A percentile compares a stretch with the other conserved stretches of the same genome.
Conservation (phyloP, 2,113 vertebrate genomes). For the Apaloderma vittatum region DNA sequence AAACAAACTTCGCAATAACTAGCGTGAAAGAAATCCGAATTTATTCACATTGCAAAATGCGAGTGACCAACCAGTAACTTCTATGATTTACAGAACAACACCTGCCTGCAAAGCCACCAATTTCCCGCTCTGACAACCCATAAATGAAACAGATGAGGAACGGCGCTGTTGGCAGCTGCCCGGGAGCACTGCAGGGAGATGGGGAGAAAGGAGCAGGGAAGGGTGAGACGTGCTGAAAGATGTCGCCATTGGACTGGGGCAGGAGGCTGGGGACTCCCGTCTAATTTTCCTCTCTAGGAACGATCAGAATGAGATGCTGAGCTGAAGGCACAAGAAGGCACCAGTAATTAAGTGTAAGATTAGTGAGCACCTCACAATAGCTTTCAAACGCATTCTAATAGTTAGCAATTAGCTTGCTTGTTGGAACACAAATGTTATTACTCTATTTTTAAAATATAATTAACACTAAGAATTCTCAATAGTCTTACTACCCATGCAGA, state of each 20-base stretch:
- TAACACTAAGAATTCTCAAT: background rate
- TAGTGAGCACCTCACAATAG: background rate
- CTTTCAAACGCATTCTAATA: background rate
- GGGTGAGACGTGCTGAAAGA: rapidly evolving
- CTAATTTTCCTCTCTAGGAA: background rate
- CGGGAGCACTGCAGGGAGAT: background rate
- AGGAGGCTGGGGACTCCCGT: background rate
- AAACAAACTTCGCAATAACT: background rate
- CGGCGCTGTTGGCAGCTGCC: background rate
- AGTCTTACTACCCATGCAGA: background rate
- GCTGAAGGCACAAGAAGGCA: background rate
- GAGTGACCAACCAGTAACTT: background rate
- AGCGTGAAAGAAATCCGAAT: background rate
- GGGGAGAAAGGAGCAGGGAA: background rate
- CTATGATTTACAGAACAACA: background rate
- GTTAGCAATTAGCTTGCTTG: background rate
- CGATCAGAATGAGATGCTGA: background rate
- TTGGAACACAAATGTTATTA: background rate
- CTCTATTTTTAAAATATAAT: background rate
- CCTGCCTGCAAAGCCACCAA: rapidly evolving
- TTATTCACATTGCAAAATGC: background rate
- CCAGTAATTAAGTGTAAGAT: background rate
- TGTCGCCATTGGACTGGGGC: rapidly evolving
- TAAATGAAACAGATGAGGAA: background rate
- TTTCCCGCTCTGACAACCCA: background rate